Conservation (phyloP, 1,140 invertebrate genomes). For the Megalopta genalis region DNA sequence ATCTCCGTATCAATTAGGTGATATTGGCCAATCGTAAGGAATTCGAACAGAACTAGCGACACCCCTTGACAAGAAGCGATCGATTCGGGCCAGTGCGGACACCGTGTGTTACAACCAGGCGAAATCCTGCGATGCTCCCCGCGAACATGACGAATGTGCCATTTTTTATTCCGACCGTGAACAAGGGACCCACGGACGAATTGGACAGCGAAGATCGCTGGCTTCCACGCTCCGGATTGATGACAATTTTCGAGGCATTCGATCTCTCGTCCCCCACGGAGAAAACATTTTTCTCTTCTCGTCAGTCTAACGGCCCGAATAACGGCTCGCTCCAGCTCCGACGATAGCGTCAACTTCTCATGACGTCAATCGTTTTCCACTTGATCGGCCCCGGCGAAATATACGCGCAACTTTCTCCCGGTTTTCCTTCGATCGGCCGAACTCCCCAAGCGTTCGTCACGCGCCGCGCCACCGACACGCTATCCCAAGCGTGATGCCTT, state of each 20-base stretch:
- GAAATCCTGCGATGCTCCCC: too few relatives aligned
- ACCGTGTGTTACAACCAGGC: too few relatives aligned
- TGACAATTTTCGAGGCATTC: constrained; percentile 24
- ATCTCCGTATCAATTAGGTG: too few relatives aligned
- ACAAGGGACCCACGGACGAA: background rate
- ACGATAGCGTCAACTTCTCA: constrained; percentile 54
- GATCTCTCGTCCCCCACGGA: constrained; percentile 3
- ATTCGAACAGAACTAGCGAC: too few relatives aligned
- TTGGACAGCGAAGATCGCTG: background rate
- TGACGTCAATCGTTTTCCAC: constrained; percentile 59
- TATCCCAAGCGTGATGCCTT: constrained; percentile 1
- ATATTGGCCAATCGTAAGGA: too few relatives aligned
- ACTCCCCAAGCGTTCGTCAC: background rate
- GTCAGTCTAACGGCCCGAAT: constrained; percentile 32
- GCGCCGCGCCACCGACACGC: background rate
- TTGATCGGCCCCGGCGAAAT: constrained; percentile 3
- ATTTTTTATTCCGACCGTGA: too few relatives aligned
- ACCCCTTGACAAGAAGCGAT: too few relatives aligned
- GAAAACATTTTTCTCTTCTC: constrained; percentile 27
- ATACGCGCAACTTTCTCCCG: constrained; percentile 10
- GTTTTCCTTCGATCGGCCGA: constrained; percentile 3
- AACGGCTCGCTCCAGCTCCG: constrained; percentile 4
- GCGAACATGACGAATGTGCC: too few relatives aligned
- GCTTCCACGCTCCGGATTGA: background rate
- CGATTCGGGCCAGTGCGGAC: too few relatives aligned